Conservation (phyloP, 2,113 vertebrate genomes). For the Takifugu flavidus region DNA sequence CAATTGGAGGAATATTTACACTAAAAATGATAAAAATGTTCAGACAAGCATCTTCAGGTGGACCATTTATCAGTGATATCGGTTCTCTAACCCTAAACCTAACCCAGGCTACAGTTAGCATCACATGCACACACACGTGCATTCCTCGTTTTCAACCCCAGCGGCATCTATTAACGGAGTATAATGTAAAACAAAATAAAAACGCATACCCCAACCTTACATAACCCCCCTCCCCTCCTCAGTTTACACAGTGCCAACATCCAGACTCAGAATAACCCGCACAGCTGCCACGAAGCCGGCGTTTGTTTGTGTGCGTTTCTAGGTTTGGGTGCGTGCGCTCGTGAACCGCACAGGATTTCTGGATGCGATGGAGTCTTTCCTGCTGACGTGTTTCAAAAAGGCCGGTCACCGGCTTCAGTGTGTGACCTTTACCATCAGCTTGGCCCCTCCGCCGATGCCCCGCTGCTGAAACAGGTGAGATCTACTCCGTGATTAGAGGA, state of each 20-base stretch:
- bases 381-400: too few relatives aligned
- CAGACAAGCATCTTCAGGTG: not conserved
- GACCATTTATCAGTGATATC: not conserved
- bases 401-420: not conserved
- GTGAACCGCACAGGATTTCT: not conserved
- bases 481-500: constrained; percentile 27
- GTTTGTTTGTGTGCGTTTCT: not conserved
- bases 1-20: not conserved
- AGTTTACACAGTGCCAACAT: constrained; percentile 28
- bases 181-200: constrained; percentile 55
- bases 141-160: not conserved
- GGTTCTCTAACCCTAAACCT: too few relatives aligned
- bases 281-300: constrained; percentile 41
- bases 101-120: not conserved
- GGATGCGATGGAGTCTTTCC: not conserved
- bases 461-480: constrained; percentile 30
- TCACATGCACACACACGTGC: not conserved
- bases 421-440: not conserved
- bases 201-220: constrained; percentile 32
- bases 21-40: not conserved
- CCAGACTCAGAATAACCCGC: constrained; percentile 51
- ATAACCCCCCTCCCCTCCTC: constrained; percentile 25
- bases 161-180: constrained; percentile 24
- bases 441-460: too few relatives aligned
- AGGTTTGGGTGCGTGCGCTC: not conserved